Percentiles rank a stretch among this genome's conserved stretches.
Conservation (phyloP, 2,797 vertebrate species). For the Balearica regulorum region DNA sequence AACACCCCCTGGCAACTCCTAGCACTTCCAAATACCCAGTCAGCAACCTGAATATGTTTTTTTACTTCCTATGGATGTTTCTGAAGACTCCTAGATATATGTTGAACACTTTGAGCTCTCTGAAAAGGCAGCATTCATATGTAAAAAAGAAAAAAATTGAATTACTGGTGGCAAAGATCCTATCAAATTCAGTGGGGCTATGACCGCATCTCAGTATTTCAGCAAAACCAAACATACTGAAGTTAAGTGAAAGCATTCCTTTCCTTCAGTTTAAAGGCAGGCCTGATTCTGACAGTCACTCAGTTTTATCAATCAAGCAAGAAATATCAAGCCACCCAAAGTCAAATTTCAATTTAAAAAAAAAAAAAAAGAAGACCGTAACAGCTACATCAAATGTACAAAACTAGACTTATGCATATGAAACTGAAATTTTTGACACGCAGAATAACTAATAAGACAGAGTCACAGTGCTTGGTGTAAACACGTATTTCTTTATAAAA, state of each 20-base stretch:
- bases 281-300: background rate
- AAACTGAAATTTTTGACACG: background rate
- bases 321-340: background rate
- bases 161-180: background rate
- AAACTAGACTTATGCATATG: background rate
- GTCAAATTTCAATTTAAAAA: background rate
- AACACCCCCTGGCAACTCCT: background rate
- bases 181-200: background rate
- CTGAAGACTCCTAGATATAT: background rate
- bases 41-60: background rate
- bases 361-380: background rate
- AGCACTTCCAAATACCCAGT: background rate
- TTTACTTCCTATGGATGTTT: background rate
- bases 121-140: background rate
- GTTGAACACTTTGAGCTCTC: background rate
- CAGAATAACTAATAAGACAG: background rate
- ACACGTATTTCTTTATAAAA: background rate
- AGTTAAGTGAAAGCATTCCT: background rate
- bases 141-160: background rate
- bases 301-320: background rate
- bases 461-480: background rate
- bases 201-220: background rate
- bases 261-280: background rate
- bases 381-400: background rate
- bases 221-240: background rate